phyloP scores from a whole-genome alignment of 1,140 invertebrate species.

The Hylaeus volcanicus region DNA sequence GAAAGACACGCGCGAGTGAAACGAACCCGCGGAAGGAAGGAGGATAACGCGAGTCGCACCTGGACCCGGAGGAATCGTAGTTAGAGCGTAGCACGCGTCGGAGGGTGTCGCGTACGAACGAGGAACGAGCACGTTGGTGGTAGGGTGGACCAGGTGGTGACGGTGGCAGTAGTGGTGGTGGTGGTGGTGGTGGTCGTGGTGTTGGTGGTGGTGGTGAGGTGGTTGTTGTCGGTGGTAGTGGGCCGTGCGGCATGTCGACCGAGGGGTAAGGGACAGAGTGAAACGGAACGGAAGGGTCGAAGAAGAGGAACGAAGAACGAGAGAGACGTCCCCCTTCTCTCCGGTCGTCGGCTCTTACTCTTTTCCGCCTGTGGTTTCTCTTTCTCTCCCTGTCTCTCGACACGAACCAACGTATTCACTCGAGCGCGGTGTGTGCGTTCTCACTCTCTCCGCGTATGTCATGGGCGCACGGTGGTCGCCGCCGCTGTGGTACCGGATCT shows the following conservation, averaged over 20 bases:
- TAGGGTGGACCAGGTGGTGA: conserved; percentile 58
- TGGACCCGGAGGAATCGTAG: conserved; percentile 52
- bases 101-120: conserved; percentile 17
- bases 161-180: conserved; percentile 32
- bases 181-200: conserved; percentile 36
- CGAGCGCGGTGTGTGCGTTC: conserved; percentile 63
- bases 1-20: conserved; percentile 20
- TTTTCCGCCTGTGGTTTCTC: not conserved
- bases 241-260: conserved; percentile 1
- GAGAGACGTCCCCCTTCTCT: conserved; percentile 34
- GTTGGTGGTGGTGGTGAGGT: conserved; percentile 33
- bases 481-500: conserved; percentile 62
- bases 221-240: conserved; percentile 39
- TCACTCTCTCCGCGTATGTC: conserved; percentile 75
- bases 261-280: conserved; percentile 52
- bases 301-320: conserved; percentile 24
- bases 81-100: conserved; percentile 50
- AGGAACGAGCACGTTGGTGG: conserved; percentile 1
- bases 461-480: conserved; percentile 72
- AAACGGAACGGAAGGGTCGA: conserved; percentile 51
- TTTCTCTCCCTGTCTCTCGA: conserved; percentile 27
- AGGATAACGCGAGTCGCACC: conserved; percentile 51
- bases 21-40: not conserved
- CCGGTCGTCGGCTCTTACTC: conserved; percentile 14
- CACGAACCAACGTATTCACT: conserved; percentile 59